phyloP scores from a whole-genome alignment of 2,797 vertebrate species.

The Graptemys geographica region DNA sequence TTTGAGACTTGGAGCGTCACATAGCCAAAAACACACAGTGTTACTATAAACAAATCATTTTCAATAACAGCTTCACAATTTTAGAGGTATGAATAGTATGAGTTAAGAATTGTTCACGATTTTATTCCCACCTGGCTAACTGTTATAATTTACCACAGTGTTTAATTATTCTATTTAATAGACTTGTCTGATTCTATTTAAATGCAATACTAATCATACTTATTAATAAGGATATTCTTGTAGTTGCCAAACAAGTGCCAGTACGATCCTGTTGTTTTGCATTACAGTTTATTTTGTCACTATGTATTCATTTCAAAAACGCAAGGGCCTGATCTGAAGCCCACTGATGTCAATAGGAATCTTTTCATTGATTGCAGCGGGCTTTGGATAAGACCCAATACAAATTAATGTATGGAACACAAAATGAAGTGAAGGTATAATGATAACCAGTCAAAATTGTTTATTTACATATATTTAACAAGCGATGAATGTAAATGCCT shows the following conservation, averaged over 20 bases:
- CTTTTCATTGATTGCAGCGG: neutral
- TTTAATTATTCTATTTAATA: conserved; percentile 69
- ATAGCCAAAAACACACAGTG: conserved; percentile 17
- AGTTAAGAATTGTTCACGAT: conserved; percentile 24
- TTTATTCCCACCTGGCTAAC: conserved; percentile 59
- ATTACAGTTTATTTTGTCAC: conserved; percentile 25
- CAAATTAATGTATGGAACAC: conserved; percentile 29
- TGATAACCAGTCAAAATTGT: conserved; percentile 25
- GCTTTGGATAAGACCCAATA: neutral
- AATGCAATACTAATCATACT: conserved; percentile 49
- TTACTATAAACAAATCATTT: conserved; percentile 18
- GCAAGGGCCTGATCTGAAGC: neutral
- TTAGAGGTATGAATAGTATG: neutral
- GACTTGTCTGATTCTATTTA: conserved; percentile 60
- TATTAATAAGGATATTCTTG: neutral
- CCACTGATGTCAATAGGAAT: neutral
- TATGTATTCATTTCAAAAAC: conserved; percentile 22
- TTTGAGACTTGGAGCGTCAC: conserved; percentile 26
- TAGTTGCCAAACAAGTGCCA: conserved; percentile 45
- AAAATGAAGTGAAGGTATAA: conserved; percentile 39
- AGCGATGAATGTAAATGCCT: neutral
- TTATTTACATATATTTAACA: conserved; percentile 14
- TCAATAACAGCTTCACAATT: neutral
- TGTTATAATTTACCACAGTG: conserved; percentile 69
- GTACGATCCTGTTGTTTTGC: conserved; percentile 21